Evolutionary conservation across 2,113 vertebrate genomes (phyloP), one percentile per base, ranked within the genome.

Genomic region (Leucosticte australis): DNA sequence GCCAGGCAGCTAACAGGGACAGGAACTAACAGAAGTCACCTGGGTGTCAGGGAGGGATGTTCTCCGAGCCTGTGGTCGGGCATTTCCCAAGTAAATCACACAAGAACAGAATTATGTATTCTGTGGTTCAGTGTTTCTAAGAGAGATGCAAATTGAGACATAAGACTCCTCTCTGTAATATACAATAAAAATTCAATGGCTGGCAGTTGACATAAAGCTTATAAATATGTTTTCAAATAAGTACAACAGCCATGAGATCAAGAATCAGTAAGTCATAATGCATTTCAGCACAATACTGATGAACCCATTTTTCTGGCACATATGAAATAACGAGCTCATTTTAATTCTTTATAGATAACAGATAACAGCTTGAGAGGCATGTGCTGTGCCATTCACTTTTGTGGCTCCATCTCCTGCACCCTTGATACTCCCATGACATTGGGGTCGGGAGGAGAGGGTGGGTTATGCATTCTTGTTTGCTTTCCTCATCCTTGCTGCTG

Each of bases 121-220:
- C 65, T 46, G 17, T 74, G 59, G 71, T 41, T 57, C 82, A 14
- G 1, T 50, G 56, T 70, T 83, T 90, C 49, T 70, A 17, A 91
- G 85, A 27, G 53, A 94, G 91, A 95, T 95, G 93, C 93, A 94
- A 95, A 94, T 85, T 84, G 47, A 88, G 97, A 91, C 90, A 82
- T 56, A 80, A 83, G 55, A 79, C 56, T 93, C 93, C 92, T 56
- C 39, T 87, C 96, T 76, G 59, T 96, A 95, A 96, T 90, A 55
- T 60, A 94, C 95, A 95, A 97, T 96, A 96, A 97, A 97, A 96
- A 97, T 94, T 85, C 96, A 94, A 85, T 88, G 96, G 65, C 81
- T 90, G 80, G 93, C 87, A 82, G 92, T 90, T 95, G 90, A 90
- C 91, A 92, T 71, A 89, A 94, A 94, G 78, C 88, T 90, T 65